Conservation (phyloP, 2,888 invertebrate species). For the Tetramorium bicarinatum region DNA sequence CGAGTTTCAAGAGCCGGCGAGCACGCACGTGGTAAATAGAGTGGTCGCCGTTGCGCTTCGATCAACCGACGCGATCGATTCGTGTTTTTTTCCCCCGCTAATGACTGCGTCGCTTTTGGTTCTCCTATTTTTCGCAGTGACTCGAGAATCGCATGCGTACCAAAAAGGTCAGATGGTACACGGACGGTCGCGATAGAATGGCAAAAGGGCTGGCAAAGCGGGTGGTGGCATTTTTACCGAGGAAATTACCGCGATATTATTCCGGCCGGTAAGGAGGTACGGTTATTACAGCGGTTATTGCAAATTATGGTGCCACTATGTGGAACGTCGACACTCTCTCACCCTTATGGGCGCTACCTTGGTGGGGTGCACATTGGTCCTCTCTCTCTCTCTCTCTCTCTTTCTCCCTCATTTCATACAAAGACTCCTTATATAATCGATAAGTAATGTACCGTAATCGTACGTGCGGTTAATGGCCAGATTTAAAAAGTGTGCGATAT, state of each 20-base stretch:
- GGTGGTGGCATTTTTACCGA: conserved; percentile 66
- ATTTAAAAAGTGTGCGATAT: conserved; percentile 76
- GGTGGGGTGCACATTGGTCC: not conserved
- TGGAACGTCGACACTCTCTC: conserved; percentile 71
- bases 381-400: not conserved
- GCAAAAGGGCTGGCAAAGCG: not conserved
- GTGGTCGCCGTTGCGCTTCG: not conserved
- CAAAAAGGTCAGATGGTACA: conserved; percentile 4
- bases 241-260: conserved; percentile 78
- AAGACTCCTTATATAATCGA: conserved; percentile 80
- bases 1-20: conserved; percentile 60
- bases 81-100: not conserved
- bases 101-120: not conserved
- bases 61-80: not conserved
- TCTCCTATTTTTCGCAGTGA: not conserved
- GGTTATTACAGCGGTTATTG: conserved; percentile 82
- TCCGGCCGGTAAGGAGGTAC: conserved; percentile 78
- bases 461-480: conserved; percentile 76
- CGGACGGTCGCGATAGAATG: not conserved
- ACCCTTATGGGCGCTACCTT: conserved; percentile 49
- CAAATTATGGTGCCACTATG: conserved; percentile 79
- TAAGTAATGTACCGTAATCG: conserved; percentile 81
- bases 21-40: conserved; percentile 51
- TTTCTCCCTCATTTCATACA: conserved; percentile 16
- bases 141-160: not conserved